Percentiles rank a stretch among this genome's conserved stretches.
Evolutionary conservation across 2,797 vertebrate genomes (phyloP).

Genomic region (Antrozous pallidus): DNA sequence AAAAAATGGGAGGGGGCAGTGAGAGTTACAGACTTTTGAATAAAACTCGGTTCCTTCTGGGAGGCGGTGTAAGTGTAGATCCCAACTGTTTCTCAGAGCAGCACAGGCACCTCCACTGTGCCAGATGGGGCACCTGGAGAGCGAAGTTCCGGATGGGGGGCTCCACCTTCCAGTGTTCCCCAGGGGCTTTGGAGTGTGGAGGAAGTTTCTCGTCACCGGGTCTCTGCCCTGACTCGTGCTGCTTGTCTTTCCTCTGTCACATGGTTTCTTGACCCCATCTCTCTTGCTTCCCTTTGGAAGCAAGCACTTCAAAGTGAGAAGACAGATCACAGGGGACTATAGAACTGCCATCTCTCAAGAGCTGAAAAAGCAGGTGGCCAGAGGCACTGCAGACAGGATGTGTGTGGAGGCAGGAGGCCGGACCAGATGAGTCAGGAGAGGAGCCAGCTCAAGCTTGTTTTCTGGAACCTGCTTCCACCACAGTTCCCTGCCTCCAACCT

Average conservation of each 20-base stretch:
- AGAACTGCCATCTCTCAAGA: not conserved
- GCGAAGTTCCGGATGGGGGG: not conserved
- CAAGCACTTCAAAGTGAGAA: not conserved
- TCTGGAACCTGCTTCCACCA: slow-evolving; percentile 41
- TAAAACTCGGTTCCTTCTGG: not conserved
- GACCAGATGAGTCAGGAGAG: slow-evolving; percentile 32
- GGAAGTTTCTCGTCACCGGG: not conserved
- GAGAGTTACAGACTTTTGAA: not conserved
- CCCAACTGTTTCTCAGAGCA: not conserved
- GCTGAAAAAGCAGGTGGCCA: slow-evolving; percentile 33
- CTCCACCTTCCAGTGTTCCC: not conserved
- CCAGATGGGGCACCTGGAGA: not conserved
- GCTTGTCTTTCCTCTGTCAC: not conserved
- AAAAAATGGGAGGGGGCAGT: not conserved
- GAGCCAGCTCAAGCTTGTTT: not conserved
- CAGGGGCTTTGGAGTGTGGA: not conserved
- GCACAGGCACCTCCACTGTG: not conserved
- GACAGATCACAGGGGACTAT: not conserved
- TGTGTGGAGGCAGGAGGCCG: slow-evolving; percentile 14
- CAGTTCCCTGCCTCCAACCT: not conserved
- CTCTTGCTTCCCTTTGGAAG: not conserved
- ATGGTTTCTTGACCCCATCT: not conserved
- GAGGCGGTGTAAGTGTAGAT: not conserved
- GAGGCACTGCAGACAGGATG: not conserved
- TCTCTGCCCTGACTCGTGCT: not conserved